Evolutionary conservation across 2,888 invertebrate species (phyloP).

Genomic region (Aphodius granarius): DNA sequence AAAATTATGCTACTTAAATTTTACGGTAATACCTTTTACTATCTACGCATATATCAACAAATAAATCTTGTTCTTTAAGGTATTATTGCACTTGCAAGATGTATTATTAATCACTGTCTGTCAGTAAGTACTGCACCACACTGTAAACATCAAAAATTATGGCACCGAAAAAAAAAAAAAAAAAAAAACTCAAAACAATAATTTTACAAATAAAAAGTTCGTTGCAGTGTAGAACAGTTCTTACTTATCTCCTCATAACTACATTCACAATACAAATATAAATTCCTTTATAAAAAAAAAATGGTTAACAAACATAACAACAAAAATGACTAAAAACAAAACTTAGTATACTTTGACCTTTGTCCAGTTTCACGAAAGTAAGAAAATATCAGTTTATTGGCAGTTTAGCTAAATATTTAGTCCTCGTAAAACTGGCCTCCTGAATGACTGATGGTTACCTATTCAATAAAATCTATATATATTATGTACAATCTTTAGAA

Average conservation of each 20-base stretch:
- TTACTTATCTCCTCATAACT: conserved; percentile 1
- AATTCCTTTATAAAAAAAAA: conserved; percentile 21
- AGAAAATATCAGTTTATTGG: not conserved
- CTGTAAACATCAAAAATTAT: not conserved
- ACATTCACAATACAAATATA: conserved; percentile 20
- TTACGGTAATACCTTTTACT: conserved; percentile 26
- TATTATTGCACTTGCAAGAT: conserved; percentile 29
- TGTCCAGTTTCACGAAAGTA: not conserved
- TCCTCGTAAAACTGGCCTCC: not conserved
- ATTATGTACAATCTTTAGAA: not conserved
- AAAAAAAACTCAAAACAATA: not conserved
- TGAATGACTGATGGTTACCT: not conserved
- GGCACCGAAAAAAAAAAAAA: conserved; percentile 5
- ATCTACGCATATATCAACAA: conserved; percentile 30
- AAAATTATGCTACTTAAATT: conserved; percentile 29
- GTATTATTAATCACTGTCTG: conserved; percentile 6
- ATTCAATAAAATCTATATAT: not conserved
- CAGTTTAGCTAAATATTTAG: not conserved
- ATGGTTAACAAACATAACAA: conserved; percentile 21
- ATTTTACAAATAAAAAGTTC: not conserved
- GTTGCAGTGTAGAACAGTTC: not conserved
- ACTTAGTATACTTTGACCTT: conserved; percentile 2
- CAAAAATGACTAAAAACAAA: conserved; percentile 9
- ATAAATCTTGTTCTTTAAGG: conserved; percentile 27
- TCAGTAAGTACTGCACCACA: not conserved